Evolutionary conservation across 35 echinoderm and acorn worm species (phyloP), one percentile per base, ranked within the genome.

Genomic region (Apostichopus parvimensis): DNA sequence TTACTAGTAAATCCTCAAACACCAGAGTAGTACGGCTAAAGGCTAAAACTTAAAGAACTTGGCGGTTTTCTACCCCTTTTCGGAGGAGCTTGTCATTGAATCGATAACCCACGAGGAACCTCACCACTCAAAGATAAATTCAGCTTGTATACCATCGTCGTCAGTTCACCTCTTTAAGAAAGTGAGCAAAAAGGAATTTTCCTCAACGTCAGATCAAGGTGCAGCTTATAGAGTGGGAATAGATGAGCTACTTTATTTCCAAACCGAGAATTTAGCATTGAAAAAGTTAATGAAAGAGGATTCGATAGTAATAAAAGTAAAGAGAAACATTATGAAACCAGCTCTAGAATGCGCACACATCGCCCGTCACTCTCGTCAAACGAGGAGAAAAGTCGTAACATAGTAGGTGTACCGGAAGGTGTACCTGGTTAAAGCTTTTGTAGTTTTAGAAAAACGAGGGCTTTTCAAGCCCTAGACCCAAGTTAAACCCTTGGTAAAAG

Each of bases 141-240:
- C 95, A 96, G 92, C 95, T 71, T 94, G 92, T 96, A 96, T 96
- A 96, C 87, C 95, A 93, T 96, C 95, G 92, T 96, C 92, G 92
- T 81, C 87, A 96, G 92, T 61, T 87, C 84, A 95, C 90, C 76
- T 89, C 64, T 53, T 9, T 12, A 9, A 92, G 65, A 79, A 88
- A 52, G 75, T 90, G 91, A 87, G 82, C 73, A 8, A 9, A 24
- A 91, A 88, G 45, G 58, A 58, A 60, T 8, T 53, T 62, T 23
- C 53, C 57, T 15, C 52, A 73, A 96, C 92, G 89, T 96, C 89
- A 96, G 95, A 96, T 96, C 95, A 88, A 96, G 95, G 87, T 96
- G 95, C 92, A 94, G 95, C 92, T 77, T 78, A 96, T 96, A 65
- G 77, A 70, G 9, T 86, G 92, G 95, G 88, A 57, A 92, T 77